Percentiles rank a stretch among this genome's conserved stretches.
Conservation (phyloP, 2,797 vertebrate species). For the Cynodonichthys magdalenae region DNA sequence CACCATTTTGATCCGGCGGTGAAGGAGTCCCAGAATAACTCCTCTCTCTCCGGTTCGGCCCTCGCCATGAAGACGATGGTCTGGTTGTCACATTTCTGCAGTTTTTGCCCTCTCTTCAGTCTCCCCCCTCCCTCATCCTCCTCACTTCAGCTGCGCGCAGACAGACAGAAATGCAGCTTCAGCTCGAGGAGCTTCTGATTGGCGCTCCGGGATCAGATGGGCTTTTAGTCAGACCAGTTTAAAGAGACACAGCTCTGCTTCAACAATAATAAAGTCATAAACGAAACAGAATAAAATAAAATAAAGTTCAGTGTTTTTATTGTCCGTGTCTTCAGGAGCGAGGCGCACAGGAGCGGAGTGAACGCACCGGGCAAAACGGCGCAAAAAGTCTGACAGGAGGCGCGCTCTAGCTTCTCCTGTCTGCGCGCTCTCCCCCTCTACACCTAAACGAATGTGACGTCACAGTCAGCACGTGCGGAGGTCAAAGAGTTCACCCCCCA, state of each 20-base stretch:
- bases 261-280: background rate
- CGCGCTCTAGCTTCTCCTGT: slow-evolving; percentile 41
- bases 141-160: slow-evolving; percentile 78
- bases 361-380: background rate
- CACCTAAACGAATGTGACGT: slow-evolving; percentile 61
- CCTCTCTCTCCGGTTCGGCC: slow-evolving; percentile 78
- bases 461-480: slow-evolving; percentile 51
- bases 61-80: slow-evolving; percentile 84
- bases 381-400: background rate
- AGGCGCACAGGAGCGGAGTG: slow-evolving; percentile 16
- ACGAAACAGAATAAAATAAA: background rate
- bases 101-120: slow-evolving; percentile 54
- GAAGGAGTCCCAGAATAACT: slow-evolving; percentile 86
- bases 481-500: slow-evolving; percentile 51
- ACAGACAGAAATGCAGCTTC: slow-evolving; percentile 84
- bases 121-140: slow-evolving; percentile 53
- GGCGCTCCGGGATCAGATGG: slow-evolving; percentile 90
- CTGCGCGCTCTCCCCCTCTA: slow-evolving; percentile 47
- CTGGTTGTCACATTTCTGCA: slow-evolving; percentile 80
- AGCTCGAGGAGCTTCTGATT: slow-evolving; percentile 86
- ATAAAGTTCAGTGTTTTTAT: slow-evolving; percentile 35
- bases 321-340: slow-evolving; percentile 21
- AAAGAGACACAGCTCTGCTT: slow-evolving; percentile 86
- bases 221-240: slow-evolving; percentile 87
- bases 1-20: slow-evolving; percentile 92